phyloP scores from a whole-genome alignment of 2,888 invertebrate genomes.

The Spodoptera littoralis region DNA sequence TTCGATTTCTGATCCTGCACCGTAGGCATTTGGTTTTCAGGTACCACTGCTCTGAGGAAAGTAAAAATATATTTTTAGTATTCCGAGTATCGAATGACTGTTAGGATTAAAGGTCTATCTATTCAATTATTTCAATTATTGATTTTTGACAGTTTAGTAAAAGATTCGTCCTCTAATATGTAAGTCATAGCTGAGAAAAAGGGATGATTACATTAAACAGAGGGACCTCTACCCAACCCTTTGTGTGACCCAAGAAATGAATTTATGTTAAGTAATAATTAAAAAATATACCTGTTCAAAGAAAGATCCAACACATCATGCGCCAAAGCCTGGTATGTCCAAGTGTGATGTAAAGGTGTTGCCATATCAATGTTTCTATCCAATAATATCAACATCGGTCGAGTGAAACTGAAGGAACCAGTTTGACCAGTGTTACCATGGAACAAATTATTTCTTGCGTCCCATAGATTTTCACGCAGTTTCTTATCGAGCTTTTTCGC shows the following conservation, averaged over 20 bases:
- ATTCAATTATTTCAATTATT: no score
- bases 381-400: slow-evolving; percentile 96
- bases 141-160: no score
- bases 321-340: slow-evolving; percentile 99
- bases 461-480: slow-evolving; percentile 98
- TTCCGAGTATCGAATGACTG: neutral
- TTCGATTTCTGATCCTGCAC: slow-evolving; percentile 92
- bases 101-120: neutral
- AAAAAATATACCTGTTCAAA: slow-evolving; percentile 91
- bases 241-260: neutral
- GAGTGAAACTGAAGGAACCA: slow-evolving; percentile 95
- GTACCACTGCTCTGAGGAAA: slow-evolving; percentile 78
- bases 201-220: no score
- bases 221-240: no score
- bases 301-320: slow-evolving; percentile 98
- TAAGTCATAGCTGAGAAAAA: no score
- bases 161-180: no score
- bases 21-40: slow-evolving; percentile 75
- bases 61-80: slow-evolving; percentile 28
- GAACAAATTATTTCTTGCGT: slow-evolving; percentile 98
- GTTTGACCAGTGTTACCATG: slow-evolving; percentile 94
- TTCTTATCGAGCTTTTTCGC: slow-evolving; percentile 99
- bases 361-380: slow-evolving; percentile 99
- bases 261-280: neutral
- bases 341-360: slow-evolving; percentile 99